Base-by-base conservation (phyloP, 1,140 invertebrate genomes). In the Onthophagus taurus region DNA sequence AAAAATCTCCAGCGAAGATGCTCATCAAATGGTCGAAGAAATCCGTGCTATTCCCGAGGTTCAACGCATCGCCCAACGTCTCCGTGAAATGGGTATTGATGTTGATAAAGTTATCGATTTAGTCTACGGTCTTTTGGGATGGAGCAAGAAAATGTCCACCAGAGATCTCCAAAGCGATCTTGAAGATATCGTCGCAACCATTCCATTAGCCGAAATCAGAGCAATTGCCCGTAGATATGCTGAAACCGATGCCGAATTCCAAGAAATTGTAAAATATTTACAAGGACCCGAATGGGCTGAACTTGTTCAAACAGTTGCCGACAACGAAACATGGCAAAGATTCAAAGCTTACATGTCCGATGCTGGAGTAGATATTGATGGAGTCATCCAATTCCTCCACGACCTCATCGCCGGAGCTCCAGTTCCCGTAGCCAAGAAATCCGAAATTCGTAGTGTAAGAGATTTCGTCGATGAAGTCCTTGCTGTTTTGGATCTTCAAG, bases 151-250 rank as follows among this genome's bases (percentile, higher is more conserved):
- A 21, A 37, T 21, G 17, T 37, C 24, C 35, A 20, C 35, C 1
- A 5, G 18, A n/a, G 24, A 8, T 21, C 35, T 37, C 0, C 35
- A 37, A 23, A 43, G 41, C 5, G 51, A 53, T 18, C 20, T 53
- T 3, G 12, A 39, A 7, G 49, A 54, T 11, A 49, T 51, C 16
- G n/a, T 54, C 1, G 45, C 21, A 6, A 18, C 51, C 9, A 45
- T 54, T 20, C 52, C 52, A 6, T n/a, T 46, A 16, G 46, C 39
- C 2, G 26, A 54, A 12, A 48, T 54, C n/a, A 16, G 26, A 12
- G 49, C 39, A 20, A 42, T 54, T 33, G 38, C 44, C 19, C 31
- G 44, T 14, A 38, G 38, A 16, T 50, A 54, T 24, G 19, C 44
- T 7, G 31, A 26, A 11, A 37, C 13, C n/a, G 49, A 54, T 16